Evolutionary conservation across 1,140 invertebrate genomes (phyloP), one percentile per base, ranked within the genome.

Genomic region (Aphidius gifuensis): DNA sequence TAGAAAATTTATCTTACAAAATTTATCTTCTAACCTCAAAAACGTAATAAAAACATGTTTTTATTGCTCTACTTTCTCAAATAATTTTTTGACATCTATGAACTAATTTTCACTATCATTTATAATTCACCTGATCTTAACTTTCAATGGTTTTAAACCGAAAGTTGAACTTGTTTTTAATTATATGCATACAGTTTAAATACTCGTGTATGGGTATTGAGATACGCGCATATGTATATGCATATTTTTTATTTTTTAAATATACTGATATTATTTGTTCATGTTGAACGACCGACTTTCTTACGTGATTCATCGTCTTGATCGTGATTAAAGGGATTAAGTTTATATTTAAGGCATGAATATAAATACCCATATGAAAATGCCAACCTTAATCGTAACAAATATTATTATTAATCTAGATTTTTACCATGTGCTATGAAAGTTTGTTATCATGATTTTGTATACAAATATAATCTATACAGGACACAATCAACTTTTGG

Each of bases 231-330:
- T 55, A 55, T 53, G 50, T 39, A 42, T n/a, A 21, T 55, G 23
- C 23, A 32, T 32, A 32, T 32, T 32, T 32, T 32, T 32, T 32
- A 32, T 32, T 32, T 32, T 3, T 32, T 32, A 32, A 32, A 32
- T 3, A 32, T 4, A 32, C 23, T 32, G 1, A 40, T 38, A 4
- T 11, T 55, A 55, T 55, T 21, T 55, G 40, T 44, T n/a, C 53
- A 55, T 40, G 11, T 55, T 55, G 43, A 4, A 43, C 16, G 40
- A 11, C 11, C 48, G 16, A 60, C 58, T 60, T 60, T 60, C 58
- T 60, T 47, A 60, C 40, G 47, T 51, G 39, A 60, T 60, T 60
- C 58, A 60, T 60, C 58, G 58, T 48, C 40, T 46, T 23, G 23
- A 43, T 43, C 0, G 32, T 48, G 58, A 60, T 60, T 60, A 60